Evolutionary conservation across 2,888 invertebrate genomes (phyloP).

Genomic region (Orthosia gothica): DNA sequence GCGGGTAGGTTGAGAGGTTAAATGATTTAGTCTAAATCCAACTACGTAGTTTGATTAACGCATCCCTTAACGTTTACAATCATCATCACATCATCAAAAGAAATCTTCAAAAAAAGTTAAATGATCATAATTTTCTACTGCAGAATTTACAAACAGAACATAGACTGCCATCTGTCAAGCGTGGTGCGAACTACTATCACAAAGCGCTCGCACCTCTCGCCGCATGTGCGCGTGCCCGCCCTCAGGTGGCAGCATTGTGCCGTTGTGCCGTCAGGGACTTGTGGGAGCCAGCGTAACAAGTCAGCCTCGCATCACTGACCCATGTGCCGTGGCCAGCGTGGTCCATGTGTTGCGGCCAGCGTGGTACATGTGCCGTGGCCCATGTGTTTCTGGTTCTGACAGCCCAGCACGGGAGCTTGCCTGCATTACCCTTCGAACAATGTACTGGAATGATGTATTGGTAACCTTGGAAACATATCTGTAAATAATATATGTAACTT

Average conservation of each 20-base stretch:
- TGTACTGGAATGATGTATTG: conserved; percentile 7
- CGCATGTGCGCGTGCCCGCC: neutral
- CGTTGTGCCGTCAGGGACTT: neutral
- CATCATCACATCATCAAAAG: too few relatives aligned
- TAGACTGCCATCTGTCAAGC: conserved; percentile 27
- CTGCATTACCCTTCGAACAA: neutral
- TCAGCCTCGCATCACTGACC: neutral
- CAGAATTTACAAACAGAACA: neutral
- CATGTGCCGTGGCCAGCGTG: neutral
- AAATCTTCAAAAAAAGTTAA: too few relatives aligned
- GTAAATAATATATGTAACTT: neutral
- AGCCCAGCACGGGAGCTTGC: neutral
- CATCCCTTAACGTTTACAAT: too few relatives aligned
- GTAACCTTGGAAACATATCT: neutral
- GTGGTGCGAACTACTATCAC: conserved; percentile 20
- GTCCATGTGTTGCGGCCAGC: neutral
- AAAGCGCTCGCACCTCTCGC: neutral
- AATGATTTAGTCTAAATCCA: too few relatives aligned
- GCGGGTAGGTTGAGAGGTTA: too few relatives aligned
- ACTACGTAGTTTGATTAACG: too few relatives aligned
- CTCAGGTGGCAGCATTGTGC: conserved; percentile 6
- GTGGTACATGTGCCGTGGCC: neutral
- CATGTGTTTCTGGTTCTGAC: neutral
- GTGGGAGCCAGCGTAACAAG: neutral
- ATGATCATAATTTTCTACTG: too few relatives aligned